These are phyloP conservation scores for Glyphotaelius pellucidus DNA, from an alignment of 2,888 invertebrate genomes.

Conservation along the genomic window DNA sequence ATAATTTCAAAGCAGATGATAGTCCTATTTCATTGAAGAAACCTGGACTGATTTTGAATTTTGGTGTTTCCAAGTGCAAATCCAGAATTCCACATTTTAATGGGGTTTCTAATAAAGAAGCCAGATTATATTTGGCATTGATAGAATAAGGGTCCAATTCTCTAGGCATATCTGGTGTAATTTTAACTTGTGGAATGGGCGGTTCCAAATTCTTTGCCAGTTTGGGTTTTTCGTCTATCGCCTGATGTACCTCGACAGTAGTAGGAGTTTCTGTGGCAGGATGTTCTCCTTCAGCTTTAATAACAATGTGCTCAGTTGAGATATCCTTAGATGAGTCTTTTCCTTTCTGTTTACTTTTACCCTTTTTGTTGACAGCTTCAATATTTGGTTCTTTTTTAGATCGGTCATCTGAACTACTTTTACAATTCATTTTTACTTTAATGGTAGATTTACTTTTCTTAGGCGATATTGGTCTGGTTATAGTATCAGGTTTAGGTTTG, in stretches of 20 bases:
- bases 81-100: slow-evolving; percentile 76
- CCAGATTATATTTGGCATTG: slow-evolving; percentile 74
- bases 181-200: slow-evolving; percentile 66
- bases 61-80: slow-evolving; percentile 78
- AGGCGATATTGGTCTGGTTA: neutral
- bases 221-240: slow-evolving; percentile 16
- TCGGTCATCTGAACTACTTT: slow-evolving; percentile 62
- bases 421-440: slow-evolving; percentile 68
- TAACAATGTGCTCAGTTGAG: neutral
- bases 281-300: neutral
- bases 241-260: neutral
- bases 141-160: slow-evolving; percentile 73
- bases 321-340: slow-evolving; percentile 3
- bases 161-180: slow-evolving; percentile 74
- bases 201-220: slow-evolving; percentile 41
- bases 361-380: slow-evolving; percentile 35
- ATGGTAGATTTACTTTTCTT: slow-evolving; percentile 38
- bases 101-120: slow-evolving; percentile 78
- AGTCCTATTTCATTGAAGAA: slow-evolving; percentile 71
- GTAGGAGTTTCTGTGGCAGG: neutral
- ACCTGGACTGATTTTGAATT: slow-evolving; percentile 73
- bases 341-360: slow-evolving; percentile 10
- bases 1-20: slow-evolving; percentile 77
- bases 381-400: slow-evolving; percentile 10
- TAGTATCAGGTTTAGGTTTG: neutral